Base-by-base conservation (phyloP, 2,113 vertebrate genomes). In the Rhabdornis inornatus region DNA sequence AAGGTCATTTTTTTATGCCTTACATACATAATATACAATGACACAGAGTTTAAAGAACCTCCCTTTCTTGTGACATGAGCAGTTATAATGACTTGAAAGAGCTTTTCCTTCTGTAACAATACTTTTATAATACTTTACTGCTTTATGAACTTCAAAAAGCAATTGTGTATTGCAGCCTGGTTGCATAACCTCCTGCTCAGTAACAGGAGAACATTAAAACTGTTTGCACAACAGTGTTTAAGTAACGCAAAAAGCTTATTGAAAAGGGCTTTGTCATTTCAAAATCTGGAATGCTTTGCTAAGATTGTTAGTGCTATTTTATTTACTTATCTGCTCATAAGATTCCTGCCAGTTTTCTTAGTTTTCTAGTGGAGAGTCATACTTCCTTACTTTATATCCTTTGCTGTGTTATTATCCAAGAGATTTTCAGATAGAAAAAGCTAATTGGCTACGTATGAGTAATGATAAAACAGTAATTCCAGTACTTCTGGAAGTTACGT, bases 181-280 rank as follows among this genome's bases (percentile, higher is more conserved):
- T 95, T 95, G 78, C 85, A 20, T 33, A 93, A 96, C 53, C 64
- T 82, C 69, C 69, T 56, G 35, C 42, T 66, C 90, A 88, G 56
- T 52, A 92, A 81, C 42, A 83, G 49, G 39, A 87, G 76, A 90
- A 66, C 72, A 70, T 20, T 83, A 78, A 63, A 91, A 90, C 79
- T 81, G 75, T 94, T 95, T 94, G 91, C 87, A 61, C 78, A 89
- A 91, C 49, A 52, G 44, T 68, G 81, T 82, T 94, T 89, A 87
- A 94, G 59, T 53, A 91, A 84, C 2, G 14, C 23, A 64, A 57
- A 95, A 92, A 53, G 56, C 77, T 95, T 84, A 61, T 72, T 76
- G 66, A 79, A 85, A 82, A 64, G 49, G 37, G 76, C 77, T 91
- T 84, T 76, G 84, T 79, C 11, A 82, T 78, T 94, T 94, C 74